Evolutionary conservation across 2,888 invertebrate genomes (phyloP).

Genomic region (Aelia acuminata): DNA sequence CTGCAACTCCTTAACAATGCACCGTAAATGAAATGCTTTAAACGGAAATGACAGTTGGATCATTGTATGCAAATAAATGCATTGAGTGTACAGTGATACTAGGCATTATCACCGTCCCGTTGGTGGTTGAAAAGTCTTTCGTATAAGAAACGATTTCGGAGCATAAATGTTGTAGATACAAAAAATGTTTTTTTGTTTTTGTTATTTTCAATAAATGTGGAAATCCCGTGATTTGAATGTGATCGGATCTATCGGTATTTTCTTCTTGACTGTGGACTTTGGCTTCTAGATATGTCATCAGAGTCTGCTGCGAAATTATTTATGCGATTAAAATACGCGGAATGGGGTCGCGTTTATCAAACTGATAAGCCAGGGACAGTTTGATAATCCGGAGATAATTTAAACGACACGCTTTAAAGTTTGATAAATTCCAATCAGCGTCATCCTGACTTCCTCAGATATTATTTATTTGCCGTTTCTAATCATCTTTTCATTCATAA

Average conservation of each 20-base stretch:
- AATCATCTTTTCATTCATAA: neutral
- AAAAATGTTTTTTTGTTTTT: no score
- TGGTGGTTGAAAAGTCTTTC: neutral
- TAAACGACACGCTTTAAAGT: neutral
- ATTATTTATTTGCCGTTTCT: neutral
- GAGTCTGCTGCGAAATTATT: neutral
- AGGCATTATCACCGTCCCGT: neutral
- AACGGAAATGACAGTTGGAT: neutral
- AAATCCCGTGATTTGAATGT: neutral
- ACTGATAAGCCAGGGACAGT: neutral
- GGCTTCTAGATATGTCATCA: neutral
- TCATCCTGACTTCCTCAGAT: neutral
- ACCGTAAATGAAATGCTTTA: no score
- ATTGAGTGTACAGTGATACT: neutral
- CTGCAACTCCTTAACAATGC: neutral
- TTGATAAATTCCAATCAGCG: neutral
- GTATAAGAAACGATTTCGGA: neutral
- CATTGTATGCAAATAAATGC: neutral
- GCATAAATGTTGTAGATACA: neutral
- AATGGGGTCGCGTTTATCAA: slow-evolving; percentile 2
- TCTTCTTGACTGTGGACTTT: neutral
- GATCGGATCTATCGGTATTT: neutral
- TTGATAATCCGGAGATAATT: neutral
- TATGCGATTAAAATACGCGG: neutral
- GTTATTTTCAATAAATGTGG: neutral